Evolutionary conservation across 2,113 vertebrate genomes (phyloP), one percentile per base, ranked within the genome.

Genomic region (Corythaixoides concolor): DNA sequence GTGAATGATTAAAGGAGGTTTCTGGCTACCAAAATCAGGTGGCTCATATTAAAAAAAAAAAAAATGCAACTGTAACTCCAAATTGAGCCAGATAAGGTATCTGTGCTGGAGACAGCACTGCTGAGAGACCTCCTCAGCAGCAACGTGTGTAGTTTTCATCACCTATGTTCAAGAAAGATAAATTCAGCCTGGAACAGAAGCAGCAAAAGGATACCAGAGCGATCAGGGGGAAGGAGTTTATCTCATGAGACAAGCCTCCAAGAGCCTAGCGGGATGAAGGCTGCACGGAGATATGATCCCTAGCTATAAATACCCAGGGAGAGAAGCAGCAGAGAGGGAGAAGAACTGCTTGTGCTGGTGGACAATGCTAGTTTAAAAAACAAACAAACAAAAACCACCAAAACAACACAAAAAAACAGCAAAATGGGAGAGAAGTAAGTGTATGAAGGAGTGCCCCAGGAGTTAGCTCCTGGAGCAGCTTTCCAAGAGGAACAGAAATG

Each of bases 101-200:
- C 9, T 60, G 81, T 13, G 59, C 11, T 70, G 70, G 52, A 63
- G 49, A 4, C 1, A 12, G 22, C 52, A 2, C 49, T 59, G 43
- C 52, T n/a, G 14, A 1, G 59, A 90, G 82, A 37, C 23, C 49
- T 82, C 3, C 67, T 16, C 37, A 18, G 18, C 2, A 55, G 64
- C 33, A n/a, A 23, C 0, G 0, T 13, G 33, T 15, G 2, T 3
- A 5, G 35, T 30, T 91, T 93, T 72, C 74, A 85, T 64, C 39
- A 72, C 49, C 39, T 24, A 7, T 10, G 22, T 7, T 75, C 53
- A n/a, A 32, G 78, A 33, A 79, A 83, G 75, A 90, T 32, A 64
- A 92, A 85, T 63, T 23, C 78, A 93, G 68, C 35, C 64, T 87
- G 91, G 45, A 87, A 80, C 33, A 90, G 96, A 35, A 74, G 66